phyloP scores from a whole-genome alignment of 1,140 invertebrate genomes.

The Popillia japonica region DNA sequence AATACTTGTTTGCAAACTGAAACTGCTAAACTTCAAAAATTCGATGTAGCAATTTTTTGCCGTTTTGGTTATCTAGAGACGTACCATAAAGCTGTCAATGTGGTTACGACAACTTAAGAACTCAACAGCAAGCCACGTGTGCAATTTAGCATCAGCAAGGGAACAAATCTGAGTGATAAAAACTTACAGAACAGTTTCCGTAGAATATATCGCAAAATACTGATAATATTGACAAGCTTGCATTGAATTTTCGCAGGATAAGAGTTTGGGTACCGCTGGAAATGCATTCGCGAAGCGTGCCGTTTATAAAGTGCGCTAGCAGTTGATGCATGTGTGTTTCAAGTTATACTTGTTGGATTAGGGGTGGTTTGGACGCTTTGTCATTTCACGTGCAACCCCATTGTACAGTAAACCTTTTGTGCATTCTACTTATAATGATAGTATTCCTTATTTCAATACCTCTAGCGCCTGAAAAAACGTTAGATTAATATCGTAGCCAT shows the following conservation, averaged over 20 bases:
- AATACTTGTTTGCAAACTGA: too few relatives aligned
- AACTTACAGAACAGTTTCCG: too few relatives aligned
- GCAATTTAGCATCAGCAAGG: too few relatives aligned
- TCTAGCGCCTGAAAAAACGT: slow-evolving; percentile 49
- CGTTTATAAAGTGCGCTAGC: slow-evolving; percentile 46
- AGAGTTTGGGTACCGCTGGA: slow-evolving; percentile 25
- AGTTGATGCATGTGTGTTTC: slow-evolving; percentile 54
- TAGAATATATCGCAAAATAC: too few relatives aligned
- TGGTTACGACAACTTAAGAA: too few relatives aligned
- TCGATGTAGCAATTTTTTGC: too few relatives aligned
- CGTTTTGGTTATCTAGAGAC: too few relatives aligned
- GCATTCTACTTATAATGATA: slow-evolving; percentile 54
- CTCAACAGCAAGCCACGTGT: too few relatives aligned
- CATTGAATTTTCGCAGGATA: not conserved
- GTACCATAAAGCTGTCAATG: too few relatives aligned
- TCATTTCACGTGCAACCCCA: slow-evolving; percentile 54
- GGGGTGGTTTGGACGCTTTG: slow-evolving; percentile 56
- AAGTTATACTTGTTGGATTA: slow-evolving; percentile 59
- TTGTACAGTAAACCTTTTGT: slow-evolving; percentile 51
- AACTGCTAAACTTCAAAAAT: too few relatives aligned
- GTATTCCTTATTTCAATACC: slow-evolving; percentile 50
- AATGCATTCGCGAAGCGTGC: slow-evolving; percentile 49
- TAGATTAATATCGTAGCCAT: slow-evolving; percentile 44
- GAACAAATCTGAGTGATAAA: too few relatives aligned
- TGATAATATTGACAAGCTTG: too few relatives aligned